These are phyloP conservation scores for Augochlora pura DNA, from an alignment of 1,140 invertebrate genomes.

Conservation along the genomic window DNA sequence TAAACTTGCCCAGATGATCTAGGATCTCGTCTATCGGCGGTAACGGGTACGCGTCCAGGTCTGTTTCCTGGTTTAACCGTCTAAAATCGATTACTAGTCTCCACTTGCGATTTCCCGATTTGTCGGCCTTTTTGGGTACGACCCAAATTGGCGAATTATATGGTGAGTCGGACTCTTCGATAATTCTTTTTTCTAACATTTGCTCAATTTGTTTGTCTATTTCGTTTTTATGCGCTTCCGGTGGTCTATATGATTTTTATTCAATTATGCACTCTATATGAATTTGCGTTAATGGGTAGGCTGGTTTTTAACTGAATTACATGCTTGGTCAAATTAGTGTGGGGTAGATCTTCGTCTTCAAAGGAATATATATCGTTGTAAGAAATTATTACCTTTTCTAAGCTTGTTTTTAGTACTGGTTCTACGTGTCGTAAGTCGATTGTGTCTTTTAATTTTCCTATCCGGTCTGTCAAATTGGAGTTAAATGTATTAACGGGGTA, in stretches of 20 bases:
- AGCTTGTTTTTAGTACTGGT: not conserved
- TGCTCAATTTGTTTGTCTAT: not conserved
- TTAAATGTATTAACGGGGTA: not conserved
- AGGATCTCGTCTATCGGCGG: conserved; percentile 3
- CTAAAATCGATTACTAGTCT: conserved; percentile 10
- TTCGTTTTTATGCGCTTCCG: not conserved
- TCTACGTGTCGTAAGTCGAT: not conserved
- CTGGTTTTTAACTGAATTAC: not conserved
- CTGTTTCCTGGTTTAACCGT: not conserved
- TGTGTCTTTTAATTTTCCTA: not conserved
- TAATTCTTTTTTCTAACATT: not conserved
- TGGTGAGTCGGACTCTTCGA: not conserved
- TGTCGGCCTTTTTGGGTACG: not conserved
- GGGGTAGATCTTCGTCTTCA: not conserved
- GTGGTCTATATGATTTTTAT: not conserved
- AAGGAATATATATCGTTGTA: conserved; percentile 4
- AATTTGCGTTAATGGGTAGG: conserved; percentile 11
- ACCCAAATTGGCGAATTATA: too few relatives aligned
- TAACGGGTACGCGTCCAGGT: conserved; percentile 12
- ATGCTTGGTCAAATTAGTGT: not conserved
- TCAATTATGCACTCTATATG: too few relatives aligned
- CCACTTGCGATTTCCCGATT: conserved; percentile 1
- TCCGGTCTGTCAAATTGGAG: not conserved
- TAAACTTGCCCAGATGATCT: not conserved
- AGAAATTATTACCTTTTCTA: conserved; percentile 8